Percentiles rank a stretch among this genome's conserved stretches.
phyloP scores from a whole-genome alignment of 2,888 invertebrate genomes.

The Tribolium freemani region DNA sequence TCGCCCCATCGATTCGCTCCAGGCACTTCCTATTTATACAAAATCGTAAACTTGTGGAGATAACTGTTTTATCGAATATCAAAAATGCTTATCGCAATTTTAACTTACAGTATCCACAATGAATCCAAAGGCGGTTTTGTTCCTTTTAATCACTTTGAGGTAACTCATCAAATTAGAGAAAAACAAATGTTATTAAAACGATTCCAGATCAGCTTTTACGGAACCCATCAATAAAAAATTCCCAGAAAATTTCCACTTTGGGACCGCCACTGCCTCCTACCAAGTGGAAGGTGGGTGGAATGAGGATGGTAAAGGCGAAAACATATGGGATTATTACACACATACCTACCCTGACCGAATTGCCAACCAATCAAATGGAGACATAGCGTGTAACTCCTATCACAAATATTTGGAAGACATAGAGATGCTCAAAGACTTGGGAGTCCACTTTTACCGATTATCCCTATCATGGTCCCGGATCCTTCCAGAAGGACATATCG shows the following conservation, averaged over 20 bases:
- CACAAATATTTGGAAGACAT: conserved; percentile 76
- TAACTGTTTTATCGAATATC: not conserved
- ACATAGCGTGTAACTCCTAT: conserved; percentile 80
- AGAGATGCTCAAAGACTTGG: conserved; percentile 74
- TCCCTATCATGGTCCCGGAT: conserved; percentile 84
- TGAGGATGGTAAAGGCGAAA: conserved; percentile 54
- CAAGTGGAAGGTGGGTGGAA: conserved; percentile 66
- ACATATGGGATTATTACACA: conserved; percentile 49
- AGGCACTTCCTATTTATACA: not conserved
- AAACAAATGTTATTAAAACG: not conserved
- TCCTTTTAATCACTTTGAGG: not conserved
- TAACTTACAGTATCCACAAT: not conserved
- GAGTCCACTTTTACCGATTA: conserved; percentile 78
- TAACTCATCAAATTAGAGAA: not conserved
- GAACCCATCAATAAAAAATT: conserved; percentile 58
- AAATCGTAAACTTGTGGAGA: conserved; percentile 4
- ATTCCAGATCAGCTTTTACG: not conserved
- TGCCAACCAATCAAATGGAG: conserved; percentile 72
- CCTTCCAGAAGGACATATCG: conserved; percentile 77
- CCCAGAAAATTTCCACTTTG: conserved; percentile 52
- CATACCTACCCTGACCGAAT: conserved; percentile 71
- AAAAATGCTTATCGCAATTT: not conserved
- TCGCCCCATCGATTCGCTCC: conserved; percentile 20
- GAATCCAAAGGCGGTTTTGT: not conserved
- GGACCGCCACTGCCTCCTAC: conserved; percentile 57